Evolutionary conservation across 2,888 invertebrate genomes (phyloP), one percentile per base, ranked within the genome.

Genomic region (Sussaba pulchella): DNA sequence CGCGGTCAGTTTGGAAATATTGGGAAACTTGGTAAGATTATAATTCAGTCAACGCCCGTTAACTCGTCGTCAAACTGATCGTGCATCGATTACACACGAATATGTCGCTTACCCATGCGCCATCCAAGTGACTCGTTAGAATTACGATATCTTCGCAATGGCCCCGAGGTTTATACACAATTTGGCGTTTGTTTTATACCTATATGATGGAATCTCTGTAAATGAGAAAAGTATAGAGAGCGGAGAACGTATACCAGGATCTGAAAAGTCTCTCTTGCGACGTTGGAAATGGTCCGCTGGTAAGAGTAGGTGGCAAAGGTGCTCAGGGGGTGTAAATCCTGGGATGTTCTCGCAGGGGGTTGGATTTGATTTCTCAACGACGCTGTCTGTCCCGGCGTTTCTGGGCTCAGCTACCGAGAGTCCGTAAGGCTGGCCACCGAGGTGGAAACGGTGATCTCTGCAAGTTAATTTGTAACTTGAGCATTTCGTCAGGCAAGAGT

Each of bases 381-480:
- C 26, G 59, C 50, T n/a, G 31, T 31, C 31, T 31, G 4, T 52
- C 39, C 14, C 57, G 5, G 39, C 67, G 66, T 26, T 9, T 17
- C 43, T 26, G 43, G n/a, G 26, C 54, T 64, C 57, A 57, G 6
- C 69, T 70, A 70, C 57, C 26, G 57, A 19, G 43, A 54, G 54
- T 70, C 57, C 57, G 69, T 70, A 43, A 57, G 17, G 43, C 43
- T 70, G 67, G 63, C 84, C 74, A 71, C 72, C 67, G 81, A 83
- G 86, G 84, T 88, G 86, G 87, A 88, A 90, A 88, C 85, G 89
- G 89, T 89, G 88, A 90, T 90, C 89, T 90, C 91, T 88, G 88
- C 88, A 88, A 90, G 89, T 90, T 91, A 90, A 91, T 91, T 91
- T 91, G 90, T 90, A 91, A 91, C 90, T 89, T 86, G 90, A 90